A percentile compares a stretch with the other conserved stretches of the same genome.
phyloP scores from a whole-genome alignment of 2,888 invertebrate genomes.

The Arenicola marina region DNA sequence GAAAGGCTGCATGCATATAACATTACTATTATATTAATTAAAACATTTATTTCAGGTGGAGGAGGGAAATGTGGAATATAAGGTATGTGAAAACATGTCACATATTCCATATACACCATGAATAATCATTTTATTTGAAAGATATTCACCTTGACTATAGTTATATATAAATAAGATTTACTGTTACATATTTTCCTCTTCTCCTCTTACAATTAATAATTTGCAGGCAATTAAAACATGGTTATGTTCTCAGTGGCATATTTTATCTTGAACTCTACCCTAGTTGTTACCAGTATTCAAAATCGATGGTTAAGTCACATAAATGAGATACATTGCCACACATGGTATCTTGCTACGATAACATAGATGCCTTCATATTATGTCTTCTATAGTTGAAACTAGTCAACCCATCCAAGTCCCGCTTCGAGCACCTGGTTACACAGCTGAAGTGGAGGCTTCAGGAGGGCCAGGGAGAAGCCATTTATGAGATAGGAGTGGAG shows the following conservation, averaged over 20 bases:
- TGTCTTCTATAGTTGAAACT: constrained; percentile 74
- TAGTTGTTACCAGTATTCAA: neutral
- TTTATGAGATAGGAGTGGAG: constrained; percentile 87
- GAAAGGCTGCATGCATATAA: neutral
- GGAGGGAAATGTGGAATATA: constrained; percentile 95
- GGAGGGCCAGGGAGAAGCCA: constrained; percentile 94
- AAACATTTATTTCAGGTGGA: constrained; percentile 67
- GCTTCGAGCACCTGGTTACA: constrained; percentile 95
- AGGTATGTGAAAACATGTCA: constrained; percentile 47
- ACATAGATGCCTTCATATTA: neutral
- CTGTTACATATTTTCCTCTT: too few species aligned
- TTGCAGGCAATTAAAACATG: too few species aligned
- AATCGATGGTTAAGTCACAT: neutral
- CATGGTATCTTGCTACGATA: neutral
- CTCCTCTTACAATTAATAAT: too few species aligned
- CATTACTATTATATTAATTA: too few species aligned
- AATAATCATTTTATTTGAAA: neutral
- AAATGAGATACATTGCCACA: neutral
- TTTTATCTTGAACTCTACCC: constrained; percentile 5
- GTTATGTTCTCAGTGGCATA: too few species aligned
- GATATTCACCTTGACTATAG: neutral
- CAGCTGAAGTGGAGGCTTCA: constrained; percentile 98
- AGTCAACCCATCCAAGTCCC: constrained; percentile 84
- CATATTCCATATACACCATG: neutral
- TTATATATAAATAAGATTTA: neutral